Percentiles rank a stretch among this genome's conserved stretches.
These are phyloP conservation scores for Pterostichus niger DNA, from an alignment of 2,888 invertebrate species.

Conservation along the genomic window DNA sequence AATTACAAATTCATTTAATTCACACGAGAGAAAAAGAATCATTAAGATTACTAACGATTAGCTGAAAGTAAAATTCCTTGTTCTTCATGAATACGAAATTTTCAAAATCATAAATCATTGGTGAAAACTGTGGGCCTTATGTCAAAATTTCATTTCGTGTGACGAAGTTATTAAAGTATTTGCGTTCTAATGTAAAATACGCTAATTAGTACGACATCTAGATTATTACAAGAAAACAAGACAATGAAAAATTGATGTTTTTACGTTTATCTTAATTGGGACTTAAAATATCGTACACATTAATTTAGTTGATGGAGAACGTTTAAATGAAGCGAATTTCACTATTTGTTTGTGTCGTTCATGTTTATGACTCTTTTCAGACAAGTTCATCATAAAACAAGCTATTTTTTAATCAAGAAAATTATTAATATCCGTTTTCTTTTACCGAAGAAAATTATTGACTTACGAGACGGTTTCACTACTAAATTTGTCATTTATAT, in stretches of 20 bases:
- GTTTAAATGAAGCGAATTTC: slow-evolving; percentile 46
- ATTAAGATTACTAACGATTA: slow-evolving; percentile 35
- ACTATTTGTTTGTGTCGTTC: background rate
- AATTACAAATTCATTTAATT: slow-evolving; percentile 32
- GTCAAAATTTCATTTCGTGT: slow-evolving; percentile 58
- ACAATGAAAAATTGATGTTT: slow-evolving; percentile 67
- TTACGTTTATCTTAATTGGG: slow-evolving; percentile 66
- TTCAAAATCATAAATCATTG: slow-evolving; percentile 59
- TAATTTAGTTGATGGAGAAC: slow-evolving; percentile 54
- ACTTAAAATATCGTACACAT: slow-evolving; percentile 63
- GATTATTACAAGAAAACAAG: slow-evolving; percentile 64
- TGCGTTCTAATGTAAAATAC: slow-evolving; percentile 58
- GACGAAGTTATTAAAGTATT: slow-evolving; percentile 62
- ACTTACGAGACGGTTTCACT: no score
- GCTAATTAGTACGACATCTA: slow-evolving; percentile 61
- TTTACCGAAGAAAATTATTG: no score
- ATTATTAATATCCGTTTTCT: no score
- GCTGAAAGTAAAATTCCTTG: background rate
- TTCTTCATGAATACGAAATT: slow-evolving; percentile 62
- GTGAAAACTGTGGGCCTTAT: background rate
- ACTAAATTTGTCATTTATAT: no score
- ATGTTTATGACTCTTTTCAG: background rate
- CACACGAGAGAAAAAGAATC: slow-evolving; percentile 26
- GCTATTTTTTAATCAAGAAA: background rate
- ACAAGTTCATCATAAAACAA: background rate